Conservation (phyloP, 2,888 invertebrate species). For the Tenthredo scrophulariae region DNA sequence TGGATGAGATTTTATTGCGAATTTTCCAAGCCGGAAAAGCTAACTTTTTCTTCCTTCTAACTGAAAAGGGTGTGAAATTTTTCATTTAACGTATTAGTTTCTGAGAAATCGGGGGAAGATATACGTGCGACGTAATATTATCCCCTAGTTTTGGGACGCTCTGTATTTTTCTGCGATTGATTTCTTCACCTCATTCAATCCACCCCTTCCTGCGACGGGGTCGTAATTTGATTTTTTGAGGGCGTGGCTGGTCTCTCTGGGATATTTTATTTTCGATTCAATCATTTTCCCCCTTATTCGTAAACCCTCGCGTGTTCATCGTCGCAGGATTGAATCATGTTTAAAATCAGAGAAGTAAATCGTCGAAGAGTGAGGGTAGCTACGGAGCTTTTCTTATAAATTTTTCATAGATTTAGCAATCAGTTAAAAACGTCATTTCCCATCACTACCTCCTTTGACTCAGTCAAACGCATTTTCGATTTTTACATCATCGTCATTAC, state of each 20-base stretch:
- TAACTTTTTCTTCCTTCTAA: too few species aligned
- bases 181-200: slow-evolving; percentile 25
- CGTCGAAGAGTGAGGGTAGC: not conserved
- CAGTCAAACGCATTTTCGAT: not conserved
- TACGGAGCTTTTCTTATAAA: not conserved
- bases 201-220: not conserved
- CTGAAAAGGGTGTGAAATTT: too few species aligned
- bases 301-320: not conserved
- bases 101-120: too few species aligned
- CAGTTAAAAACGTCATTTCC: not conserved
- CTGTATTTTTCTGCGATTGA: slow-evolving; percentile 15
- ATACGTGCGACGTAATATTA: too few species aligned
- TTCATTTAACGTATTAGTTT: too few species aligned
- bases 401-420: not conserved
- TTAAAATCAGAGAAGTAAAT: slow-evolving; percentile 2
- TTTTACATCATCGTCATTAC: not conserved
- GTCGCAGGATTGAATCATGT: not conserved
- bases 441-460: not conserved
- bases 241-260: slow-evolving; percentile 16
- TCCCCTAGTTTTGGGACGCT: not conserved
- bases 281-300: not conserved
- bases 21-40: not conserved
- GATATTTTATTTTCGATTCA: slow-evolving; percentile 39
- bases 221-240: slow-evolving; percentile 16
- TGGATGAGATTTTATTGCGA: too few species aligned